Evolutionary conservation across 2,113 vertebrate genomes (phyloP).

Genomic region (Psephotus haematonotus): DNA sequence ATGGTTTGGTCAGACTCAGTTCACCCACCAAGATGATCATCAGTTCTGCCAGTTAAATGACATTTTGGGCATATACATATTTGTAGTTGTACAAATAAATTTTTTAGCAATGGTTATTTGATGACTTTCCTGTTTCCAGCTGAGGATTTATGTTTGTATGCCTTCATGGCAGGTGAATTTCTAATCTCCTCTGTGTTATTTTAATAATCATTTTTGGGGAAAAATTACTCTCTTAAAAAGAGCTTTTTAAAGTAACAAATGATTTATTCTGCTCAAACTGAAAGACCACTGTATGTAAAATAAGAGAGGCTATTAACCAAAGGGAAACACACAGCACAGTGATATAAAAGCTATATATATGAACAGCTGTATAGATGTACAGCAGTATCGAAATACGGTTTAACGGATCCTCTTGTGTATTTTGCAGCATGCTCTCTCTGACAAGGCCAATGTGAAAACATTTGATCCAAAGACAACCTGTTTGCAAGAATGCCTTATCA

Average conservation of each 20-base stretch:
- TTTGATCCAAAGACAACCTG: slow-evolving; percentile 96
- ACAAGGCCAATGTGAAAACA: slow-evolving; percentile 87
- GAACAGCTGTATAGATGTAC: neutral
- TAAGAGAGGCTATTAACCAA: neutral
- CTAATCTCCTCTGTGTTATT: slow-evolving; percentile 19
- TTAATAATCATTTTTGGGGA: neutral
- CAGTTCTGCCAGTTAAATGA: slow-evolving; percentile 56
- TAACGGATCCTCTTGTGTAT: slow-evolving; percentile 53
- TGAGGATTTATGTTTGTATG: slow-evolving; percentile 1
- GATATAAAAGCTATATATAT: neutral
- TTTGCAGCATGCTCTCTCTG: slow-evolving; percentile 92
- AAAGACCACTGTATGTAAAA: neutral
- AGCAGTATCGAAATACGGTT: neutral
- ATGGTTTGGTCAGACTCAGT: slow-evolving; percentile 26
- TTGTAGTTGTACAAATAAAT: slow-evolving; percentile 24
- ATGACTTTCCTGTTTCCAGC: slow-evolving; percentile 21
- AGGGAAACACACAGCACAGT: neutral
- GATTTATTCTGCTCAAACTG: neutral
- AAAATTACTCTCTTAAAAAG: neutral
- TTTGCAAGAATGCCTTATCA: slow-evolving; percentile 95
- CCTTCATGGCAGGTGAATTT: neutral
- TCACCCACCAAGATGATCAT: slow-evolving; percentile 21
- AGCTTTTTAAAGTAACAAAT: neutral
- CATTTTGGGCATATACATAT: neutral
- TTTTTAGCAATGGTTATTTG: slow-evolving; percentile 37